Percentiles rank a stretch among this genome's conserved stretches.
Conservation (phyloP, 2,888 invertebrate species). For the Cephalotes varians region DNA sequence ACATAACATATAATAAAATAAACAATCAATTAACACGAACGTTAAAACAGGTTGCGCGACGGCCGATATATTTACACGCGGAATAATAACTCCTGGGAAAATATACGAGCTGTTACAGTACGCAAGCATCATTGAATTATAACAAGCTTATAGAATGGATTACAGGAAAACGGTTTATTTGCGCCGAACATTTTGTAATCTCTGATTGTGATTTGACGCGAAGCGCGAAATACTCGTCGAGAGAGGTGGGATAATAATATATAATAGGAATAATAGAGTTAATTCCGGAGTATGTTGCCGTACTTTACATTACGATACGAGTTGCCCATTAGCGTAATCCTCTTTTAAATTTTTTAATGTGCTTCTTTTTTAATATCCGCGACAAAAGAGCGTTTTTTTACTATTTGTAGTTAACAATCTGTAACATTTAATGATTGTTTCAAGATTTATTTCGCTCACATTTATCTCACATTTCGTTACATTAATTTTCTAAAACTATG, state of each 20-base stretch:
- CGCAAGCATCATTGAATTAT: conserved; percentile 48
- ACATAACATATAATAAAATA: conserved; percentile 9
- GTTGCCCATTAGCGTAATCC: conserved; percentile 47
- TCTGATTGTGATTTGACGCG: conserved; percentile 48
- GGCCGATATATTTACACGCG: background rate
- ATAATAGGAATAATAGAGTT: conserved; percentile 41
- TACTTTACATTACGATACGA: conserved; percentile 41
- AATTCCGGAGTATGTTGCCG: conserved; percentile 43
- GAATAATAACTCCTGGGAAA: conserved; percentile 37
- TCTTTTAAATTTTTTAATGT: conserved; percentile 44
- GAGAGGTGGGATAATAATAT: background rate
- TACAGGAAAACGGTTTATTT: conserved; percentile 46
- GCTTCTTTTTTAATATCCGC: background rate
- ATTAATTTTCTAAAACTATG: background rate
- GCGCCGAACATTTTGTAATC: conserved; percentile 44
- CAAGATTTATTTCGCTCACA: background rate
- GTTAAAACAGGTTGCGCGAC: background rate
- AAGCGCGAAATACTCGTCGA: conserved; percentile 12
- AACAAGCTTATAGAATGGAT: conserved; percentile 43
- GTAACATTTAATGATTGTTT: conserved; percentile 1
- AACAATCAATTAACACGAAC: conserved; percentile 8
- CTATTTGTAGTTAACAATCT: conserved; percentile 22
- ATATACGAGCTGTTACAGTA: conserved; percentile 30
- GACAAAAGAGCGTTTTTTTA: background rate
- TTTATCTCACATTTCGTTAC: background rate